Evolutionary conservation across 2,797 vertebrate genomes (phyloP), one percentile per base, ranked within the genome.

Genomic region (Pangasius mekongensis): DNA sequence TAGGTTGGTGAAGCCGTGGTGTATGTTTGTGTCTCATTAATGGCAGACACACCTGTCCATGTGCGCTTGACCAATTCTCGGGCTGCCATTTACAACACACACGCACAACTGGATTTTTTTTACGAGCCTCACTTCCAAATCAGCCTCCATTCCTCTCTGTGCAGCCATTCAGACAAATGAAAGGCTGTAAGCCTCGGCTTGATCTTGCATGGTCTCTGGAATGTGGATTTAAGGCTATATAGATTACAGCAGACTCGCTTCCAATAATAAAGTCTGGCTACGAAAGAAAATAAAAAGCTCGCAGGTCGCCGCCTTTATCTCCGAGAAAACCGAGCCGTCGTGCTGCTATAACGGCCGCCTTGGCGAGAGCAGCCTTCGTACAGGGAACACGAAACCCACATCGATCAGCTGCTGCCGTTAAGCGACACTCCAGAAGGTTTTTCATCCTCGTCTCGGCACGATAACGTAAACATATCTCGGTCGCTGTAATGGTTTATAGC

Each of bases 1-100:
- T 90, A 93, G 93, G 90, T 93, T 93, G 66, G 83, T 8, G 66
- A 54, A 86, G 47, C 62, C 43, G 18, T 14, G 76, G 64, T 43
- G 77, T 58, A 33, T 89, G 76, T 87, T 81, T 52, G 30, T 36
- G 49, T 52, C 86, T 69, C 87, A 90, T 56, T 90, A 58, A 91
- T 78, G 43, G 67, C 54, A 24, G 49, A 69, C 83, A 89, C 89
- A 91, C 71, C 89, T 89, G 87, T 91, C 82, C 80, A 16, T 6
- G 43, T 77, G 36, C 33, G 11, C 85, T 78, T 87, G 49, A 88
- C 83, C 86, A 58, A 66, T 71, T 77, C 54, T 78, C 43, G n/a
- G 85, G 16, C 56, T n/a, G n/a, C 67, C 64, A 43, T 88, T 87
- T 87, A 87, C 83, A 81, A 69, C 87, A 39, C 39, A 39, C 39